Evolutionary conservation across 2,888 invertebrate genomes (phyloP).

Genomic region (Brachyptera putata): DNA sequence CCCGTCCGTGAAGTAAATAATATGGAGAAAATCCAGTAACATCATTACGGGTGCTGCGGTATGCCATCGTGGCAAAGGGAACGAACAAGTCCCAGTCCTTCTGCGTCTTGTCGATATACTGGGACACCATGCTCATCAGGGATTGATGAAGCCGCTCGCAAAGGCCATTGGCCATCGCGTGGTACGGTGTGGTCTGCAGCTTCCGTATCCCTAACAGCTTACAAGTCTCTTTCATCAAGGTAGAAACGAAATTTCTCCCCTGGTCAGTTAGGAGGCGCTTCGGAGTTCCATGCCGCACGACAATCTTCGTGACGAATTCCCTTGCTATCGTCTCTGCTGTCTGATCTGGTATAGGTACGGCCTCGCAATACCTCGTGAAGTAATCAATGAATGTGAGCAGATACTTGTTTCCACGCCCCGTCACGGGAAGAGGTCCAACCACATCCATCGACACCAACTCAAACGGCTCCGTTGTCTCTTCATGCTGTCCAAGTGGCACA

Average conservation of each 20-base stretch:
- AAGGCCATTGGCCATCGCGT: background rate
- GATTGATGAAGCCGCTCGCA: background rate
- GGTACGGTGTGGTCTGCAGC: background rate
- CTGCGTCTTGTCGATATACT: too few relatives aligned
- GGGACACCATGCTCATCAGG: too few relatives aligned
- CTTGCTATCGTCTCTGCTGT: constrained; percentile 34
- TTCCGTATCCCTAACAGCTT: background rate
- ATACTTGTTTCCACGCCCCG: constrained; percentile 17
- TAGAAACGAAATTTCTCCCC: too few relatives aligned
- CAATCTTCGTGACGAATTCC: background rate
- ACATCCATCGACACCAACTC: constrained; percentile 32
- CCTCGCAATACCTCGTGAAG: constrained; percentile 19
- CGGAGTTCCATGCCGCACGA: too few relatives aligned
- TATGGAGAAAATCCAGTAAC: too few relatives aligned
- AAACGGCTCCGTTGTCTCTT: constrained; percentile 29
- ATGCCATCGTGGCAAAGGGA: too few relatives aligned
- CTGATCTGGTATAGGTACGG: constrained; percentile 33
- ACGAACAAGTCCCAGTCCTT: too few relatives aligned
- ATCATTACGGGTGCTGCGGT: too few relatives aligned
- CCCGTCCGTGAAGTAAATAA: too few relatives aligned
- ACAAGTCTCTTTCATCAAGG: too few relatives aligned
- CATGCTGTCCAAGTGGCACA: background rate
- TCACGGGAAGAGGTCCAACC: constrained; percentile 30
- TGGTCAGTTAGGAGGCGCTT: too few relatives aligned
- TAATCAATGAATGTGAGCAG: constrained; percentile 13